phyloP scores from a whole-genome alignment of 1,140 invertebrate species.

The Paraescarpia echinospica region DNA sequence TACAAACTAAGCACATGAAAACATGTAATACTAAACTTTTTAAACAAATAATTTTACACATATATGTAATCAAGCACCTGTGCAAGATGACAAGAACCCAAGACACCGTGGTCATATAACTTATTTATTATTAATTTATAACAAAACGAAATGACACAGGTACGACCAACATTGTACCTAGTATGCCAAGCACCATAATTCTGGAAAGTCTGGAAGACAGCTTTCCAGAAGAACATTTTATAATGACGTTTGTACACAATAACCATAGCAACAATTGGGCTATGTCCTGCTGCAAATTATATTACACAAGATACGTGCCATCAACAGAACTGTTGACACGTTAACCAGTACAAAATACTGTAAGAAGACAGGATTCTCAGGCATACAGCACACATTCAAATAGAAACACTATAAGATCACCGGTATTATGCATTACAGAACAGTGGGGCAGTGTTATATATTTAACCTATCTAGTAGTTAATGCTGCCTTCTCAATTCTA shows the following conservation, averaged over 20 bases:
- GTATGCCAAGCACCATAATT: background rate
- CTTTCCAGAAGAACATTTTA: background rate
- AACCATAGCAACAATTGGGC: background rate
- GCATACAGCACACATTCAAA: background rate
- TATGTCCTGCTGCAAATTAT: conserved; percentile 1
- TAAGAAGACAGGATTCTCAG: background rate
- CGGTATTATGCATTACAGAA: background rate
- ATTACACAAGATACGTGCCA: background rate
- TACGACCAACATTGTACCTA: background rate
- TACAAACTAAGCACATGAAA: too few species aligned
- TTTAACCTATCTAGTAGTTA: background rate
- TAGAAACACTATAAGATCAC: background rate
- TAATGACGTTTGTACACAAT: background rate
- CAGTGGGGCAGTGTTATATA: background rate
- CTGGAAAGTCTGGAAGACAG: background rate
- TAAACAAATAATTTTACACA: too few species aligned
- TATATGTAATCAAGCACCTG: background rate
- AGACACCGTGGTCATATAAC: background rate
- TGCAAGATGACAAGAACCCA: background rate
- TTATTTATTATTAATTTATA: conserved; percentile 2
- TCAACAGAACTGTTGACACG: background rate
- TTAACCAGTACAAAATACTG: background rate
- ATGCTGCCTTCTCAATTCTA: background rate
- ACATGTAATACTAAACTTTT: too few species aligned
- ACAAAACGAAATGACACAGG: background rate